Percentiles rank a stretch among this genome's conserved stretches.
These are phyloP conservation scores for Neodiprion pinetum DNA, from an alignment of 1,140 invertebrate species.

Conservation along the genomic window DNA sequence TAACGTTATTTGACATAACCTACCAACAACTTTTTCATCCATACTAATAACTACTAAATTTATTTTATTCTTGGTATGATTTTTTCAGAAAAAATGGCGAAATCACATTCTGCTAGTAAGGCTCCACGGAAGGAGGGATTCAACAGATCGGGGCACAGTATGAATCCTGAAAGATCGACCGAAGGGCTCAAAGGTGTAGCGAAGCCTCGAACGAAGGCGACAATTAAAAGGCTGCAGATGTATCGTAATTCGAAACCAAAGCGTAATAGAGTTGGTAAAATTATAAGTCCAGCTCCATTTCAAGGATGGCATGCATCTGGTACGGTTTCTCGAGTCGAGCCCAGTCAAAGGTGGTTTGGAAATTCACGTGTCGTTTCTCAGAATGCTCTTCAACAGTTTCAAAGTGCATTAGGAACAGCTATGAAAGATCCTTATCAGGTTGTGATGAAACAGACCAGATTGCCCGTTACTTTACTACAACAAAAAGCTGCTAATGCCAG, in stretches of 20 bases:
- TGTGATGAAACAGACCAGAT: slow-evolving; percentile 94
- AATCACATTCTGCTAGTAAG: slow-evolving; percentile 71
- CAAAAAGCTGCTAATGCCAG: slow-evolving; percentile 90
- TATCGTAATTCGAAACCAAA: slow-evolving; percentile 97
- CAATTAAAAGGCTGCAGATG: slow-evolving; percentile 96
- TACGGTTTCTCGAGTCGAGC: slow-evolving; percentile 92
- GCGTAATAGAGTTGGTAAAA: slow-evolving; percentile 89
- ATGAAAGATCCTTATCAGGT: slow-evolving; percentile 97
- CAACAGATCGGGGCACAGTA: slow-evolving; percentile 82
- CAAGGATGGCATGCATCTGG: slow-evolving; percentile 90
- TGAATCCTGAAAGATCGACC: slow-evolving; percentile 84
- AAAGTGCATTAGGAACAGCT: slow-evolving; percentile 93
- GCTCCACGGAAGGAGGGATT: slow-evolving; percentile 79
- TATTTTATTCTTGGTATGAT: background rate
- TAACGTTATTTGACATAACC: background rate
- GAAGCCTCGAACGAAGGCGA: slow-evolving; percentile 86
- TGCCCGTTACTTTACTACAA: slow-evolving; percentile 94
- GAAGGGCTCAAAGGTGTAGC: slow-evolving; percentile 84
- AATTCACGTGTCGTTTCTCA: slow-evolving; percentile 93
- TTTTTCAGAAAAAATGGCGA: slow-evolving; percentile 66
- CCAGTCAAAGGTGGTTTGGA: slow-evolving; percentile 98
- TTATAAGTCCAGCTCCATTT: slow-evolving; percentile 93
- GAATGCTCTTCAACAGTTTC: slow-evolving; percentile 94
- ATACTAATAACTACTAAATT: background rate
- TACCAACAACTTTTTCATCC: background rate